phyloP scores from a whole-genome alignment of 2,797 vertebrate genomes.

The Tympanoctomys barrerae region DNA sequence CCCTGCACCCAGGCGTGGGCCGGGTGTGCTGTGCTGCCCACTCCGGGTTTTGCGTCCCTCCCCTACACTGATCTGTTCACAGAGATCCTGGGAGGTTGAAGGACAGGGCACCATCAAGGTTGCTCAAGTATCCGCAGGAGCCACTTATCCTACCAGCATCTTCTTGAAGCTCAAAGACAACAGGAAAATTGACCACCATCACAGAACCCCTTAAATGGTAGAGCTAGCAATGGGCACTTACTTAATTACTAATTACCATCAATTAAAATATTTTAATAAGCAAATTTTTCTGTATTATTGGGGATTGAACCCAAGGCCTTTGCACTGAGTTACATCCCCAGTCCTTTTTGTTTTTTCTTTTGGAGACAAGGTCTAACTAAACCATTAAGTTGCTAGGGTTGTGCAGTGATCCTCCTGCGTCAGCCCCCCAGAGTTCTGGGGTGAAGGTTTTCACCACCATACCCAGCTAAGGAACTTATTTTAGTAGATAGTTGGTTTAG shows the following conservation, averaged over 20 bases:
- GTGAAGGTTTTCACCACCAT: neutral
- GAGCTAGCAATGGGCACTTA: neutral
- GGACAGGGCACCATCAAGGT: neutral
- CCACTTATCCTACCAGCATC: neutral
- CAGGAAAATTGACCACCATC: neutral
- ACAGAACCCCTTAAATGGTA: neutral
- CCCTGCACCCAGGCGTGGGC: neutral
- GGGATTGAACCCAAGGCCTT: neutral
- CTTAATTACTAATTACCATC: neutral
- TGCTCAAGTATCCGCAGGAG: neutral
- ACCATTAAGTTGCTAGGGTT: neutral
- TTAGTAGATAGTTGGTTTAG: neutral
- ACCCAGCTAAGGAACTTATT: neutral
- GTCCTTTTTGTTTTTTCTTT: neutral
- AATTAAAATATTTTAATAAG: constrained; percentile 31
- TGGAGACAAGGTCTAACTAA: neutral
- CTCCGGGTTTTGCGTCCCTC: neutral
- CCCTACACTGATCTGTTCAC: neutral
- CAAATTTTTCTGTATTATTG: neutral
- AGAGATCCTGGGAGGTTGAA: neutral
- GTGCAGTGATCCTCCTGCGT: neutral
- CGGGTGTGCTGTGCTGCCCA: neutral
- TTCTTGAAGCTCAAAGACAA: neutral
- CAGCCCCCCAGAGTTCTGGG: neutral
- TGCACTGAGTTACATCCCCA: neutral